Base-by-base conservation (phyloP, 2,888 invertebrate genomes). In the Drosophila paramelanica region DNA sequence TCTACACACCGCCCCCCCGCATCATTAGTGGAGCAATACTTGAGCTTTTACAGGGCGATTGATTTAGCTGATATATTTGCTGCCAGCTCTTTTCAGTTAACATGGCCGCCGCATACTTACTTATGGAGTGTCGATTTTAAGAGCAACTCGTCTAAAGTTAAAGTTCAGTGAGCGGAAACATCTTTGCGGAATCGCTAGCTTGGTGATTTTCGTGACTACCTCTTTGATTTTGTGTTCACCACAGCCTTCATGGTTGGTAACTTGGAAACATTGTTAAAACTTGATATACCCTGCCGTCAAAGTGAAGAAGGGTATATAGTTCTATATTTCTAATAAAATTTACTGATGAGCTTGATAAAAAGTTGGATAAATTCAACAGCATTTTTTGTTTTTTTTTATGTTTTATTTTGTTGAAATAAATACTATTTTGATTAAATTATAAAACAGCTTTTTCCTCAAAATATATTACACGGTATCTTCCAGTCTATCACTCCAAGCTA, bases 1-100 rank as follows among this genome's bases (percentile, higher is more conserved):
- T 13, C 1, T 13, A 10, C 31, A 10, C 8, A 3, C 20, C 50
- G n/a, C n/a, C 43, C 47, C 56, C n/a, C 39, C 47, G 56, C 78
- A 73, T 77, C 75, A 75, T 75, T 75, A 75, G 77, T 75, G 78
- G 23, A 50, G 52, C 52, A 56, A 67, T 59, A 50, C 59, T 67
- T 50, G 51, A 74, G 60, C 61, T 60, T 52, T 55, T 58, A 58
- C 45, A 25, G 50, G 5, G 20, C 77, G 67, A 73, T 73, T 73
- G 67, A 73, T 73, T 73, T 73, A 61, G 45, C 56, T 55, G 71
- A 55, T 64, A 65, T 36, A 23, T 27, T 14, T 38, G 39, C 27
- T 41, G 47, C 59, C 23, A 25, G 38, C 45, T 38, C 39, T 25
- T 14, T 14, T 46, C 25, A 10, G 33, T 14, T 59, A 25, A 41